Base-by-base conservation (phyloP, 2,113 vertebrate genomes). In the Psittacula cyanocephala region DNA sequence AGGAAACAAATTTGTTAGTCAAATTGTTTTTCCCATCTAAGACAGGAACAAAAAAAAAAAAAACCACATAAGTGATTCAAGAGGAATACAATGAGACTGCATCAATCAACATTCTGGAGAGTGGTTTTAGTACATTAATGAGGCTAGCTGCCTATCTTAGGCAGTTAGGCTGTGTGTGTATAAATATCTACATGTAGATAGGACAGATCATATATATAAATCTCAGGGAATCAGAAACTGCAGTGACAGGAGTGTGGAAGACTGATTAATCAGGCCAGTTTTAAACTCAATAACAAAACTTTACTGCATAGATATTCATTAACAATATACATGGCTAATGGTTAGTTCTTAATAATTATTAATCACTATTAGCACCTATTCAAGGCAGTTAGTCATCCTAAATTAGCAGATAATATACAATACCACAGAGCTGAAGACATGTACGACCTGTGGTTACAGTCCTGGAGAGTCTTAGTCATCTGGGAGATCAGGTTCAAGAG, bases 271-370 rank as follows among this genome's bases (percentile, higher is more conserved):
- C 69, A 81, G 76, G 55, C 68, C 77, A 84, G 29, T 71, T 92
- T 93, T 37, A 89, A 91, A 93, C 77, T 89, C 88, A 81, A 60
- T 92, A 95, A 1, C 52, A 90, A 86, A 83, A 70, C 65, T 96
- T 97, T 97, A 97, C 91, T 97, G 69, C 13, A 89, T 49, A 91
- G 39, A 88, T 88, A 90, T 37, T 77, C 9, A 70, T 35, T 63
- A 83, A 84, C 64, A 96, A 75, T 89, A 86, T 74, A 91, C 62
- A 84, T 78, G 83, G 20, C 7, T 68, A 43, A 28, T 43, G 5
- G 72, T 91, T 59, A 83, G 46, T 88, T 69, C 28, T 35, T 79
- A 71, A 59, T 65, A 88, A 59, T 47, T 64, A 81, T 62, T 39
- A 64, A 87, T 46, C n/a, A 44, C 12, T 93, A 69, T 86, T 69